Percentiles rank a stretch among this genome's conserved stretches.
Conservation (phyloP, 2,797 vertebrate genomes). For the Hipposideros larvatus region DNA sequence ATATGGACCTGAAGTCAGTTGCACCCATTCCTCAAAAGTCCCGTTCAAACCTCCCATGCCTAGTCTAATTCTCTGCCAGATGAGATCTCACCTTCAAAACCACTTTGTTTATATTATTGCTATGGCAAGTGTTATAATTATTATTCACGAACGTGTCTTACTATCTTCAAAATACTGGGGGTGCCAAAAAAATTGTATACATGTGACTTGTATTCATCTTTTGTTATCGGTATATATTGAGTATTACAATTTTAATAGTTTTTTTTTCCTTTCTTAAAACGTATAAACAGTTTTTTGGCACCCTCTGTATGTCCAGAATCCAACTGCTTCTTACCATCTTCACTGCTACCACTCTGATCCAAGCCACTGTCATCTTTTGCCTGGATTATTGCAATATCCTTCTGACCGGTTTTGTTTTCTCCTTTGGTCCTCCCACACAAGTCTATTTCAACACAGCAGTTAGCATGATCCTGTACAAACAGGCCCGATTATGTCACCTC, state of each 20-base stretch:
- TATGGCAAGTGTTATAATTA: neutral
- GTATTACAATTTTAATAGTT: too few relatives aligned
- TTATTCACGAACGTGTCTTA: neutral
- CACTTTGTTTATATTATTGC: neutral
- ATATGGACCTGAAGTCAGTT: neutral
- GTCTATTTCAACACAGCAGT: neutral
- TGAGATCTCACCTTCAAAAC: neutral
- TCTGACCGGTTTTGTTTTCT: neutral
- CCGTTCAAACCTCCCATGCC: constrained; percentile 2
- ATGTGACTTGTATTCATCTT: too few relatives aligned
- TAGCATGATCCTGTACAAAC: neutral
- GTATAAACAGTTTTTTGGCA: too few relatives aligned
- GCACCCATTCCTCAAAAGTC: neutral
- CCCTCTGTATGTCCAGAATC: neutral
- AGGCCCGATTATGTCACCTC: neutral
- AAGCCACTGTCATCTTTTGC: neutral
- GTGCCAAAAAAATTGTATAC: too few relatives aligned
- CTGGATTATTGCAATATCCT: neutral
- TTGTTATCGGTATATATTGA: too few relatives aligned
- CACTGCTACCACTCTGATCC: neutral
- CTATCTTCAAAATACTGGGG: neutral
- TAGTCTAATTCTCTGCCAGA: neutral
- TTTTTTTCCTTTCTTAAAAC: too few relatives aligned
- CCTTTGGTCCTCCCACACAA: neutral
- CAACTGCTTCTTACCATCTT: neutral